These are phyloP conservation scores for Penelope pileata DNA, from an alignment of 2,113 vertebrate species.

Conservation along the genomic window DNA sequence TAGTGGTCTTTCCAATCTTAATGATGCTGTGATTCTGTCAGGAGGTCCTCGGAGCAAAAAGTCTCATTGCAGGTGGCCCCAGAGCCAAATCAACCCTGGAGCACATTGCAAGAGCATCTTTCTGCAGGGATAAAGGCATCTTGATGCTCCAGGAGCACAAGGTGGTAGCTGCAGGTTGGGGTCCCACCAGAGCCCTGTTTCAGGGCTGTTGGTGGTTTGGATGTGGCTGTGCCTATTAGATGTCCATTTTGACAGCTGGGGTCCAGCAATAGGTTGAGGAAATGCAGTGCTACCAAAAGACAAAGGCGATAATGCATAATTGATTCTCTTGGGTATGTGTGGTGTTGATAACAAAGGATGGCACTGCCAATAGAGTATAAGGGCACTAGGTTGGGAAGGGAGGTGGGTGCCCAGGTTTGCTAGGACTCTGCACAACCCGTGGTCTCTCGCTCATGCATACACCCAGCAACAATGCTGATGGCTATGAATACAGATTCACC, in stretches of 20 bases:
- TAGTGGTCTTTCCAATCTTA: no score
- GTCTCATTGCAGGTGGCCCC: background rate
- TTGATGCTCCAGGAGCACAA: rapidly evolving
- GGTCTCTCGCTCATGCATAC: rapidly evolving
- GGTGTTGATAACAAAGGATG: background rate
- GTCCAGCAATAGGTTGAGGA: background rate
- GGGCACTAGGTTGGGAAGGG: background rate
- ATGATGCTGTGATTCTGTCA: no score
- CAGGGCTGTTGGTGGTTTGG: background rate
- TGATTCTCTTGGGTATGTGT: background rate
- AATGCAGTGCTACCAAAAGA: background rate
- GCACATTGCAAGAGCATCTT: rapidly evolving
- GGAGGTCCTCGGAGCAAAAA: rapidly evolving
- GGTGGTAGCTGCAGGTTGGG: background rate
- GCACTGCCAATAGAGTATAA: background rate
- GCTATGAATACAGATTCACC: background rate
- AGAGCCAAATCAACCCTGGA: background rate
- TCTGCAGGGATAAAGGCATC: no score
- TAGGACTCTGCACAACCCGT: background rate
- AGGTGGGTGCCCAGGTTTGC: background rate
- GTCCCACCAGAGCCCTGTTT: background rate
- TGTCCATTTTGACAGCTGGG: background rate
- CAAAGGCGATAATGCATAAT: rapidly evolving
- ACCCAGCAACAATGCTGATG: background rate
- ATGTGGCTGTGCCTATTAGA: background rate